Conservation (phyloP, 2,113 vertebrate species). For the Aix galericulata region DNA sequence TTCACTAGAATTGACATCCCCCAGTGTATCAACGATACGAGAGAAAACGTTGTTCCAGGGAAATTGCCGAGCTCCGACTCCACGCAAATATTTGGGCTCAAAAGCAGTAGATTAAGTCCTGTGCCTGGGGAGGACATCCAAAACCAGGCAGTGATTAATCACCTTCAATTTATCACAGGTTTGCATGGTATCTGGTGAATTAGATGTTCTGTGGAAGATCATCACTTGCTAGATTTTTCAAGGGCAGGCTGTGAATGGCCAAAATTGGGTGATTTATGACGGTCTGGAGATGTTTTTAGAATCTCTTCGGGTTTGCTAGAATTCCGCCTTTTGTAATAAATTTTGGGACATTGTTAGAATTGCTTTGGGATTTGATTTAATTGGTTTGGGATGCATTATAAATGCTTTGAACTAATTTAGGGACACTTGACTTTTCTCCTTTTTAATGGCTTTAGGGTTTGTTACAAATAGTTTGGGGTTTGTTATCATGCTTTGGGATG, state of each 20-base stretch:
- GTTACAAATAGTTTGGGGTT: neutral
- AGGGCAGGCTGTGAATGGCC: neutral
- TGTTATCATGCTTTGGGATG: neutral
- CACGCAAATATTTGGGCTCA: neutral
- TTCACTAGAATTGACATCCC: neutral
- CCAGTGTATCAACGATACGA: fast-evolving
- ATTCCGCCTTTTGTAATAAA: no score
- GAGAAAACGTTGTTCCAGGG: neutral
- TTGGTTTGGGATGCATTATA: neutral
- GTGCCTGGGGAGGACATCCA: no score
- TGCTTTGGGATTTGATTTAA: neutral
- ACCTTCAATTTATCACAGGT: neutral
- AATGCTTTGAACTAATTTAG: no score
- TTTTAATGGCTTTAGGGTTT: fast-evolving
- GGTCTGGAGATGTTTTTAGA: no score
- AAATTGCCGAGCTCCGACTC: fast-evolving
- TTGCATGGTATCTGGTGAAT: neutral
- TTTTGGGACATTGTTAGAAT: no score
- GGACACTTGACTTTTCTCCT: fast-evolving
- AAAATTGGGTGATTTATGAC: neutral
- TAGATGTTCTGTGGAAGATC: neutral
- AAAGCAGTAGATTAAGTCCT: neutral
- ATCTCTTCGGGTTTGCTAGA: neutral
- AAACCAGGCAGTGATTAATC: neutral
- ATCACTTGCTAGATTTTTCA: neutral